These are phyloP conservation scores for Ursus arctos DNA, from an alignment of 2,113 vertebrate genomes.

Conservation along the genomic window DNA sequence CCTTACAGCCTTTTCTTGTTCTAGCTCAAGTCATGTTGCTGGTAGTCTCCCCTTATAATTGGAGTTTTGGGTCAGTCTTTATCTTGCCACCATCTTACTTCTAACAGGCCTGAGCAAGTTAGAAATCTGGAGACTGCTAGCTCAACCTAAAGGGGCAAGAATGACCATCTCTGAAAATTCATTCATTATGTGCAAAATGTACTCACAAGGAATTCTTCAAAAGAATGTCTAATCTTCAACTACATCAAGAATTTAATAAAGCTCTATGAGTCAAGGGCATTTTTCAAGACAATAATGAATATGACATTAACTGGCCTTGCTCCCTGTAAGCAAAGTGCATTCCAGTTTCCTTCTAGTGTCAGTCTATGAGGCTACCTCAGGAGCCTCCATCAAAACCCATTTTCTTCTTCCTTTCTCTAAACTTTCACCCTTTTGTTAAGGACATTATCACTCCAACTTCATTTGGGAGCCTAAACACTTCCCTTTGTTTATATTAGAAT, in stretches of 20 bases:
- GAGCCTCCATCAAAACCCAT: constrained; percentile 34
- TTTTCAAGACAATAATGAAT: constrained; percentile 75
- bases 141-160: neutral
- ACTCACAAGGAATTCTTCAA: constrained; percentile 70
- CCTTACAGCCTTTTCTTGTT: neutral
- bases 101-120: neutral
- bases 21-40: neutral
- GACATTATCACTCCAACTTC: constrained; percentile 63
- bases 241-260: constrained; percentile 71
- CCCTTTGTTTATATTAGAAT: constrained; percentile 74
- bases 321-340: constrained; percentile 57
- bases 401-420: constrained; percentile 70
- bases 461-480: constrained; percentile 65
- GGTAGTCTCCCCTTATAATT: constrained; percentile 24
- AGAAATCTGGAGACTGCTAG: neutral
- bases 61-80: constrained; percentile 28
- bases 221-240: constrained; percentile 68
- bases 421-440: constrained; percentile 48
- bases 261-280: constrained; percentile 61
- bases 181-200: constrained; percentile 50
- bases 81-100: constrained; percentile 16
- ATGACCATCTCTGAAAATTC: constrained; percentile 27
- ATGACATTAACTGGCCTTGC: constrained; percentile 59
- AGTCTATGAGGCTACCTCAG: constrained; percentile 8
- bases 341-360: constrained; percentile 16